A percentile compares a stretch with the other conserved stretches of the same genome.
phyloP scores from a whole-genome alignment of 2,888 invertebrate genomes.

The Lasioglossum marginatum region DNA sequence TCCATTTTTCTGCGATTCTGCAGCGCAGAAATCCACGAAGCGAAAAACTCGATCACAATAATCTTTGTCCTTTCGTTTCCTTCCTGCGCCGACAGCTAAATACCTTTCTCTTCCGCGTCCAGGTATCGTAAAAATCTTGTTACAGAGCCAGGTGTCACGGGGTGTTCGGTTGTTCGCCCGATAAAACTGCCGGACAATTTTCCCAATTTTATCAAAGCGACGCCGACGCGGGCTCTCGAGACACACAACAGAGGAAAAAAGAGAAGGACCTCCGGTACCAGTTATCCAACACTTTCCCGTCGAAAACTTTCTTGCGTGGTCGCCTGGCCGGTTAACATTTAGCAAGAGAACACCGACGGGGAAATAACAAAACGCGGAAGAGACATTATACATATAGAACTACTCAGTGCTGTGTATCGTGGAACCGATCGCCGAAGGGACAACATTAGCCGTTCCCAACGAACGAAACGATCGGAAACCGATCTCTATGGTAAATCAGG shows the following conservation, averaged over 20 bases:
- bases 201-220: conserved; percentile 23
- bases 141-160: conserved; percentile 28
- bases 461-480: conserved; percentile 39
- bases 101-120: conserved; percentile 54
- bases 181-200: conserved; percentile 18
- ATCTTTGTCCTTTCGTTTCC: conserved; percentile 27
- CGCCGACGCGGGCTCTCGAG: not conserved
- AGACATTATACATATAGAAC: conserved; percentile 29
- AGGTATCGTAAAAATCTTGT: conserved; percentile 18
- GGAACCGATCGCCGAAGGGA: conserved; percentile 30
- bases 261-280: not conserved
- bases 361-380: conserved; percentile 51
- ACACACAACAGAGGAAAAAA: not conserved
- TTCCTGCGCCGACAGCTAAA: conserved; percentile 38
- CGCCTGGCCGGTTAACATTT: conserved; percentile 27
- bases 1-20: not conserved
- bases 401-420: not conserved
- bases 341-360: not conserved
- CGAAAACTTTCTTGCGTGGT: conserved; percentile 15
- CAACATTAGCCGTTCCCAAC: conserved; percentile 4
- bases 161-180: not conserved
- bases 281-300: conserved; percentile 47
- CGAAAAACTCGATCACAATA: conserved; percentile 26
- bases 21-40: not conserved
- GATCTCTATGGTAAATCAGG: conserved; percentile 43